Evolutionary conservation across 2,888 invertebrate genomes (phyloP), one percentile per base, ranked within the genome.

Genomic region (Achlya flavicornis): DNA sequence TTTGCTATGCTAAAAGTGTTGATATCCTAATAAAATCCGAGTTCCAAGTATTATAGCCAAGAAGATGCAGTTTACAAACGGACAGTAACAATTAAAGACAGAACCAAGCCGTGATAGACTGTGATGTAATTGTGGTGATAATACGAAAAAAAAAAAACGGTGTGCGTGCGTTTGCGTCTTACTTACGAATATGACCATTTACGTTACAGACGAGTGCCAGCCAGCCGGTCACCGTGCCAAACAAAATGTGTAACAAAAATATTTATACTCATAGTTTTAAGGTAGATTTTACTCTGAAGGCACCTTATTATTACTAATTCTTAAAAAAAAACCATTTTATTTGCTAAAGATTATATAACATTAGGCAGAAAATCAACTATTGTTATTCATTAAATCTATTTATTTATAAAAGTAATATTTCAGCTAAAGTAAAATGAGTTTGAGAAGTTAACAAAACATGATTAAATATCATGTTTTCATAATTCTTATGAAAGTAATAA

Each of bases 101-200:
- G 67, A 79, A 64, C 73, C 73, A 80, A 53, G 53, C 53, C 4
- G 81, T 81, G 81, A 79, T 74, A 71, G 64, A 72, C 76, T 84
- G 87, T 84, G 87, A 84, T 83, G 78, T 80, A 19, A 10, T 53
- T 81, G 81, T 84, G 87, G 53, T 53, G 53, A 48, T 84, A 87
- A 84, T 82, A 79, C 80, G 78, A 86, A 83, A 79, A 26, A 83
- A 79, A 26, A 26, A 26, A 84, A 85, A 84, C 70, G 86, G 87
- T 83, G 85, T 76, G 66, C 77, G 73, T 70, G 73, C 58, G 69
- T 53, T 19, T 53, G 16, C 71, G 71, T 70, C 77, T 81, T 83
- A 88, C 83, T 92, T 86, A 92, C 84, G 83, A 79, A 66, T 90
- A 70, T 92, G 92, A 92, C 88, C 80, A 91, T 92, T 91, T 92